Percentiles rank a stretch among this genome's conserved stretches.
These are phyloP conservation scores for Mystacornis crossleyi DNA, from an alignment of 2,113 vertebrate species.

Conservation along the genomic window DNA sequence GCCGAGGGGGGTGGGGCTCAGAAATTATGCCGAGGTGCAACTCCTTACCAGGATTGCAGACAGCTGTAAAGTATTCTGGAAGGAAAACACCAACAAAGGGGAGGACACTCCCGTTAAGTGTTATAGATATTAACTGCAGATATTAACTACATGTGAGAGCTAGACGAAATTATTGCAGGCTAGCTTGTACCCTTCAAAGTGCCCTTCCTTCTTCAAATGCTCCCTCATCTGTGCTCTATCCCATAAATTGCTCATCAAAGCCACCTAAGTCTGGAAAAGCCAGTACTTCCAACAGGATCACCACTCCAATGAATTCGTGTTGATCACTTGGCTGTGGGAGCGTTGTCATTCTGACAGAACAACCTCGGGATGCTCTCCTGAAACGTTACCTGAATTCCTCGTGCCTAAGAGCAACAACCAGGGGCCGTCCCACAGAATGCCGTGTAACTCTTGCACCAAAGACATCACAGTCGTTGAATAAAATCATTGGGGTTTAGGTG, in stretches of 20 bases:
- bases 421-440: background rate
- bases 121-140: accelerated
- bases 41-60: accelerated
- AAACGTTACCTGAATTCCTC: accelerated
- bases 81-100: accelerated
- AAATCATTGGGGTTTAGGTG: background rate
- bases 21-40: accelerated
- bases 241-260: background rate
- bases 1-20: accelerated
- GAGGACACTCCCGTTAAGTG: accelerated
- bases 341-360: accelerated
- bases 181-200: background rate
- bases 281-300: background rate
- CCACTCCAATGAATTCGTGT: accelerated
- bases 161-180: background rate
- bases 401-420: background rate
- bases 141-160: background rate
- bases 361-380: background rate
- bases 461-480: background rate
- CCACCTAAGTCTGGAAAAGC: background rate
- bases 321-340: background rate
- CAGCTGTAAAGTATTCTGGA: background rate
- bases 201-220: background rate
- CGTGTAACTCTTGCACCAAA: background rate
- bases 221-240: background rate